Evolutionary conservation across 2,113 vertebrate genomes (phyloP), one percentile per base, ranked within the genome.

Genomic region (Cynocephalus volans): DNA sequence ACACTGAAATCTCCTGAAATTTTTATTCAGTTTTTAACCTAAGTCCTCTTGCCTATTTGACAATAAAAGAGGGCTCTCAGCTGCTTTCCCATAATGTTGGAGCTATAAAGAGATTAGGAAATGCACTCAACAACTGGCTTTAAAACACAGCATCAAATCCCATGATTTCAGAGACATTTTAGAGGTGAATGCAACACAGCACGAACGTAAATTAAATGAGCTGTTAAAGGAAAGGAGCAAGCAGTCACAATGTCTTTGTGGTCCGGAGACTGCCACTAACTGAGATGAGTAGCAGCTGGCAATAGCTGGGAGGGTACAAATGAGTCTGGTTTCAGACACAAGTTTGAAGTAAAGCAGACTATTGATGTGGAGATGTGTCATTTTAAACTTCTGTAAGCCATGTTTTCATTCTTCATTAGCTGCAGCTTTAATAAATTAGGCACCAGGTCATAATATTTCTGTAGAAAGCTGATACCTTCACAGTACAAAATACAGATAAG

Each of bases 11-110:
- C 19, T 65, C 36, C 45, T 87, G 87, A 62, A 90, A n/a, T 45
- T 88, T 90, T 33, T 67, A 69, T 88, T 75, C 96, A 33, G 67
- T 83, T 91, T 95, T 90, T 31, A 88, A 77, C 19, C 45, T 45
- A 83, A 96, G 31, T 69, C 56, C 14, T 95, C 12, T 79, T 72
- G 76, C 26, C 88, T 41, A 84, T 72, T 90, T 83, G 58, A 80
- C 36, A 69, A 41, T 50, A 77, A 97, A 90, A 33, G 19, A 79
- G 41, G 45, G 50, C 56, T 85, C 58, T 82, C 3, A 15, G 56
- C 17, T 92, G 18, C 23, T 48, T 88, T 81, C 69, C 36, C 58
- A 31, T 56, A 79, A 69, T 83, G 84, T 87, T 67, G 60, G 45
- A 90, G 58, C 45, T 89, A 70, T 31, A 54, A 84, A 48, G 52